phyloP scores from a whole-genome alignment of 2,888 invertebrate species.

The Chymomyza procnemis region DNA sequence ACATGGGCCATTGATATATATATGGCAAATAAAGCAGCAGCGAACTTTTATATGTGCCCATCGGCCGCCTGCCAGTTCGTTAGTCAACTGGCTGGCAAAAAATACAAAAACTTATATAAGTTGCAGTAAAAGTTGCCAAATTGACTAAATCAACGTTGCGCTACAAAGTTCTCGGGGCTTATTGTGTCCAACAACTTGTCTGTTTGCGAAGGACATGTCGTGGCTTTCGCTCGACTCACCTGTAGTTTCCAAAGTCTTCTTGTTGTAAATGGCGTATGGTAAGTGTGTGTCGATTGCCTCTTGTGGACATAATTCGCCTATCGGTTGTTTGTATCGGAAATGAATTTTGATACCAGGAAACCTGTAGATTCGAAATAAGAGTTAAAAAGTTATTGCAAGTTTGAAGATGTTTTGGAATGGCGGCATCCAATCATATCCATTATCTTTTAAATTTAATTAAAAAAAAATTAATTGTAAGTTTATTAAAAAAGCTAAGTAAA shows the following conservation, averaged over 20 bases:
- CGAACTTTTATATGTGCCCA: constrained; percentile 27
- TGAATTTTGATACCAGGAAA: constrained; percentile 86
- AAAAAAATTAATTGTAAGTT: no score
- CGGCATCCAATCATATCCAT: no score
- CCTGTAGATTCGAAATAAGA: constrained; percentile 77
- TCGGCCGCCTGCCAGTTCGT: constrained; percentile 4
- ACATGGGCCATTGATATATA: constrained; percentile 14
- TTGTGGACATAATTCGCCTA: constrained; percentile 84
- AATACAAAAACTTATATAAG: constrained; percentile 42
- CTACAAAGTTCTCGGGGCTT: constrained; percentile 34
- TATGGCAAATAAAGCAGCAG: constrained; percentile 40
- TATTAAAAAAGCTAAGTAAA: no score
- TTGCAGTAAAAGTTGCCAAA: constrained; percentile 55
- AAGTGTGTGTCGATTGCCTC: constrained; percentile 85
- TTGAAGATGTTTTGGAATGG: no score
- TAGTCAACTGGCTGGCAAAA: constrained; percentile 22
- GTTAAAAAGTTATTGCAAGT: neutral
- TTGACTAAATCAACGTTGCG: constrained; percentile 60
- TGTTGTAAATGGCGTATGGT: constrained; percentile 84
- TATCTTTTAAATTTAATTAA: no score
- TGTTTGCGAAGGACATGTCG: constrained; percentile 1
- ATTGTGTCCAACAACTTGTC: constrained; percentile 41
- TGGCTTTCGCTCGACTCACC: constrained; percentile 76
- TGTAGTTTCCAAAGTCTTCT: constrained; percentile 86
- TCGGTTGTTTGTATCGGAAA: constrained; percentile 84